Conservation (phyloP, 2,113 vertebrate species). For the Siphamia tubifer region DNA sequence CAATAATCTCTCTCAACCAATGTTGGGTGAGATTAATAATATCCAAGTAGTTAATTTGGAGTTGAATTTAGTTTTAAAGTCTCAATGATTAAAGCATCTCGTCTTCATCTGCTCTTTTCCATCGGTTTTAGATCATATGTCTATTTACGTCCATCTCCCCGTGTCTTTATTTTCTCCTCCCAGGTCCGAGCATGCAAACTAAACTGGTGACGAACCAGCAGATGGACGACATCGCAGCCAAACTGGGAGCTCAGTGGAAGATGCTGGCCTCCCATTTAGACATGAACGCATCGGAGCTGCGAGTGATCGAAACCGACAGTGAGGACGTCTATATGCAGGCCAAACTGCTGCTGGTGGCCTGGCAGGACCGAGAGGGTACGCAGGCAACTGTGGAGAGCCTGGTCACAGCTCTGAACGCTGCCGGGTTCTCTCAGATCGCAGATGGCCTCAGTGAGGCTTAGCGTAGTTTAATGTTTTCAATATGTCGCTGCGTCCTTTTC, state of each 20-base stretch:
- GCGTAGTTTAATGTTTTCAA: not conserved
- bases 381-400: slow-evolving; percentile 89
- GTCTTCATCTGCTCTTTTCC: not conserved
- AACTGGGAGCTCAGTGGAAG: slow-evolving; percentile 91
- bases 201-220: slow-evolving; percentile 90
- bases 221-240: slow-evolving; percentile 88
- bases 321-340: slow-evolving; percentile 94
- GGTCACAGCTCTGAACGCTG: slow-evolving; percentile 80
- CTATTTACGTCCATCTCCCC: not conserved
- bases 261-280: slow-evolving; percentile 87
- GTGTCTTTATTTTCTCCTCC: not conserved
- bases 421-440: slow-evolving; percentile 85
- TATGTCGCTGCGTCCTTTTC: slow-evolving; percentile 6
- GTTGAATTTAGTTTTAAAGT: too few relatives aligned
- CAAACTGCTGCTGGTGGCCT: slow-evolving; percentile 92
- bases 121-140: not conserved
- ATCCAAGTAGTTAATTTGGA: too few relatives aligned
- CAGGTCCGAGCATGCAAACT: slow-evolving; percentile 91
- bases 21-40: too few relatives aligned
- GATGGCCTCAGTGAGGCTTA: slow-evolving; percentile 82
- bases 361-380: slow-evolving; percentile 93
- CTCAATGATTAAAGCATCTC: not conserved
- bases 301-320: slow-evolving; percentile 92
- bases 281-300: slow-evolving; percentile 90
- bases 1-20: too few relatives aligned